Conservation (phyloP, 2,113 vertebrate genomes). For the Cyprinodon brontotheroides region DNA sequence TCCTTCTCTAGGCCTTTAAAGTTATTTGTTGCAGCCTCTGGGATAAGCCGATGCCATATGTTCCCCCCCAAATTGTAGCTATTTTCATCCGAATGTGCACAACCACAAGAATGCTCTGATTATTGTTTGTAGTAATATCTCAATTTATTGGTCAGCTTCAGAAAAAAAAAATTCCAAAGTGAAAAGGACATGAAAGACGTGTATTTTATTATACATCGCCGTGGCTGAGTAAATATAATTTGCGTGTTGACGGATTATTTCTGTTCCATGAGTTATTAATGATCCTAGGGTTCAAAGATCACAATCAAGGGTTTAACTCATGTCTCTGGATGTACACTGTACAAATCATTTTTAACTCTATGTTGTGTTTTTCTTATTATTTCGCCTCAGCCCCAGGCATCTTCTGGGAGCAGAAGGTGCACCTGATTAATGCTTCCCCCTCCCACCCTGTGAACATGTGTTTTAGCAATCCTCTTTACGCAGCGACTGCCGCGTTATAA, state of each 20-base stretch:
- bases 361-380: not conserved
- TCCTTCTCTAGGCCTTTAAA: constrained; percentile 1
- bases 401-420: not conserved
- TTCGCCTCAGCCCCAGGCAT: not conserved
- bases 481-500: not conserved
- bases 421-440: not conserved
- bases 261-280: constrained; percentile 1
- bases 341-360: not conserved
- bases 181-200: not conserved
- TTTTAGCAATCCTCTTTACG: not conserved
- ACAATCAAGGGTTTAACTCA: constrained; percentile 3
- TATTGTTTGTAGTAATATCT: constrained; percentile 40
- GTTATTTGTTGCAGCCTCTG: constrained; percentile 23
- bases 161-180: constrained; percentile 11
- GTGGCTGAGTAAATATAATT: not conserved
- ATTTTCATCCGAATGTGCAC: constrained; percentile 44
- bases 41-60: constrained; percentile 8
- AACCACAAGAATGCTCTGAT: constrained; percentile 43
- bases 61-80: constrained; percentile 43
- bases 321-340: not conserved
- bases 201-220: not conserved
- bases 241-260: constrained; percentile 15
- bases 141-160: constrained; percentile 42
- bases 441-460: not conserved
- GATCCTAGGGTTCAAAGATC: constrained; percentile 16